A percentile compares a stretch with the other conserved stretches of the same genome.
These are phyloP conservation scores for Apus apus DNA, from an alignment of 2,113 vertebrate genomes.

Conservation along the genomic window DNA sequence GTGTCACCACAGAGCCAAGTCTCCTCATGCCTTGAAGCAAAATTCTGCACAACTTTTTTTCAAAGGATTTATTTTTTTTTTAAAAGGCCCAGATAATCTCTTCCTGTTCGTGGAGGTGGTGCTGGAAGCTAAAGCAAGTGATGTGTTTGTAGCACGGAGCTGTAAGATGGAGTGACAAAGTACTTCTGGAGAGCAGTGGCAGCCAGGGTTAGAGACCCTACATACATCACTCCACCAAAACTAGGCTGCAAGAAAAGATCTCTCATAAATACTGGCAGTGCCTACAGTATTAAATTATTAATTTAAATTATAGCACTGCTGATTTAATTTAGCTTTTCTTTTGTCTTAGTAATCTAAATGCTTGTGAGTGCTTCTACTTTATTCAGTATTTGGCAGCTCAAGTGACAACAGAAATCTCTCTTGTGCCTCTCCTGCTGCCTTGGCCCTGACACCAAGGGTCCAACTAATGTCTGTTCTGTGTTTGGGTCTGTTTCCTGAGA, in stretches of 20 bases:
- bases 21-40: not conserved
- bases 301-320: not conserved
- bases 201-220: not conserved
- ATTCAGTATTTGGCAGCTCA: not conserved
- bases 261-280: not conserved
- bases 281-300: not conserved
- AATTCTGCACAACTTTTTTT: not conserved
- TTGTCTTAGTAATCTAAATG: not conserved
- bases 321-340: not conserved
- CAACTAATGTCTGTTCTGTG: not conserved
- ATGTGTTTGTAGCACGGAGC: not conserved
- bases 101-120: not conserved
- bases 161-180: not conserved
- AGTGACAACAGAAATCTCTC: not conserved
- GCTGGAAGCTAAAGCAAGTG: not conserved
- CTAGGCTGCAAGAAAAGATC: not conserved
- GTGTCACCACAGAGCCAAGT: not conserved
- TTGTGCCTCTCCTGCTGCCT: not conserved
- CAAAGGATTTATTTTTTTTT: not conserved
- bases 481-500: not conserved
- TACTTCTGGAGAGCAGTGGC: constrained; percentile 11
- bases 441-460: not conserved
- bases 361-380: not conserved
- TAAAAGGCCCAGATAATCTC: not conserved
- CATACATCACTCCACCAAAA: not conserved